Evolutionary conservation across 1,140 invertebrate genomes (phyloP).

Genomic region (Drosophila subobscura): DNA sequence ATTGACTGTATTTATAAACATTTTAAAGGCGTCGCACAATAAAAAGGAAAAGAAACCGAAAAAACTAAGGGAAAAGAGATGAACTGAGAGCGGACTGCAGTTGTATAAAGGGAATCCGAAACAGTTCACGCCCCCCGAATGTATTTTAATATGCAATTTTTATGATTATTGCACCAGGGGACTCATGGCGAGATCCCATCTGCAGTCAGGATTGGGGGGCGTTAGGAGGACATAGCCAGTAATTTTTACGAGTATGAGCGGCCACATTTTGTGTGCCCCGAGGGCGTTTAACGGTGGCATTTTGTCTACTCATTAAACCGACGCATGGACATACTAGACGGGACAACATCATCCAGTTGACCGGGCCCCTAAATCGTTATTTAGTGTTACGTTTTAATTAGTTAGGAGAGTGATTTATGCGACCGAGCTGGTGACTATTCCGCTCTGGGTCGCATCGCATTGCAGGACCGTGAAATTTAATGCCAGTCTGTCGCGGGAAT

Average conservation of each 20-base stretch:
- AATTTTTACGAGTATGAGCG: conserved; percentile 60
- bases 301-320: conserved; percentile 59
- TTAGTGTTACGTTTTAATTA: conserved; percentile 67
- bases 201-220: conserved; percentile 10
- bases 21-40: conserved; percentile 60
- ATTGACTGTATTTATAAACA: conserved; percentile 82
- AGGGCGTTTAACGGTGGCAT: conserved; percentile 59
- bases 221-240: neutral
- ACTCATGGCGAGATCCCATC: conserved; percentile 11
- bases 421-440: conserved; percentile 1
- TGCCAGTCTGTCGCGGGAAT: neutral
- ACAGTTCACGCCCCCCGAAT: conserved; percentile 56
- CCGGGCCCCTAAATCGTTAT: conserved; percentile 43
- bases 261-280: conserved; percentile 26
- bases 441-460: conserved; percentile 13
- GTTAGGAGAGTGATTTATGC: conserved; percentile 72
- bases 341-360: conserved; percentile 13
- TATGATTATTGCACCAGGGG: conserved; percentile 64
- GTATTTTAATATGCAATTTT: conserved; percentile 76
- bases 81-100: neutral
- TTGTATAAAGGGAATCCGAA: conserved; percentile 23
- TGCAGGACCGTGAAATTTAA: conserved; percentile 27
- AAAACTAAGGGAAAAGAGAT: neutral
- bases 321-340: neutral
- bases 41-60: conserved; percentile 22